These are phyloP conservation scores for Cephus sareptanus DNA, from an alignment of 2,888 invertebrate species.

Conservation along the genomic window DNA sequence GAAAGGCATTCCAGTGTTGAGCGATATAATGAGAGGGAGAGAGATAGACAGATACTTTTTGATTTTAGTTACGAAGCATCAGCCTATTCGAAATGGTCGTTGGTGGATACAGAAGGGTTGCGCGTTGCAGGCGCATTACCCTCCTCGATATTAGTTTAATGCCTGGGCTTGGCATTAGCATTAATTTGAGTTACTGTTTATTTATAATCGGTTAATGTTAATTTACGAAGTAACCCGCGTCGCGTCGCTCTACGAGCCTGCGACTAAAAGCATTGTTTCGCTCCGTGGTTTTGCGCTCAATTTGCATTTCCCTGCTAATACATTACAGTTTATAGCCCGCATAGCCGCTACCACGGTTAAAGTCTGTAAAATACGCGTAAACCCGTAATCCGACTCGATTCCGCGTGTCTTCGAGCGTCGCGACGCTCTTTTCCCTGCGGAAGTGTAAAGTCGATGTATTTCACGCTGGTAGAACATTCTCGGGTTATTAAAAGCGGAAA, in stretches of 20 bases:
- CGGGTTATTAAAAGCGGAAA: not conserved
- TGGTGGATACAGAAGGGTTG: not conserved
- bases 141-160: constrained; percentile 48
- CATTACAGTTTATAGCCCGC: constrained; percentile 56
- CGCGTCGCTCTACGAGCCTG: constrained; percentile 17
- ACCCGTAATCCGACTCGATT: not conserved
- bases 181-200: constrained; percentile 61
- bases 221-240: constrained; percentile 52
- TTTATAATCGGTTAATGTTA: constrained; percentile 61
- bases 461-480: not conserved
- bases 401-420: not conserved
- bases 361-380: constrained; percentile 54
- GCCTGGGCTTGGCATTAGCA: constrained; percentile 52
- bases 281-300: constrained; percentile 59
- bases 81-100: not conserved
- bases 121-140: not conserved
- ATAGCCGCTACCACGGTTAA: constrained; percentile 40
- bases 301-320: constrained; percentile 60
- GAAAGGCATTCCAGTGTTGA: no score
- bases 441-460: not conserved
- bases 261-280: constrained; percentile 61
- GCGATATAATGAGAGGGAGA: not conserved
- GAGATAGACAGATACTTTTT: not conserved
- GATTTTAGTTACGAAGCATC: not conserved
- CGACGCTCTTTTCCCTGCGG: not conserved